A percentile compares a stretch with the other conserved stretches of the same genome.
These are phyloP conservation scores for Mormyrus hasselquistii DNA, from an alignment of 2,797 vertebrate species.

Conservation along the genomic window DNA sequence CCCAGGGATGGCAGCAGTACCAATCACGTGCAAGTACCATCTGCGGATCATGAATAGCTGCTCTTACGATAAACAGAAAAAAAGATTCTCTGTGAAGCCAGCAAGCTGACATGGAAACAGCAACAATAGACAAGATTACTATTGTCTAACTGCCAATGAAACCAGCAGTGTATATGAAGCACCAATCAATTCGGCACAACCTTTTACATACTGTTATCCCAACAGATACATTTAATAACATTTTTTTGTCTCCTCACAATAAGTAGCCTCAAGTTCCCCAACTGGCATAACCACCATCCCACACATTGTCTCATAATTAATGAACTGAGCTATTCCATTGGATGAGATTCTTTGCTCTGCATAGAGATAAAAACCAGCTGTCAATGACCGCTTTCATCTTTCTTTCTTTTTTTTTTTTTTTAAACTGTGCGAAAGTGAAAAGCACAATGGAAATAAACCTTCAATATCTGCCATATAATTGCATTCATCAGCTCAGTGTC, in stretches of 20 bases:
- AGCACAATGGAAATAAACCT: neutral
- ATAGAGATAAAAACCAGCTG: neutral
- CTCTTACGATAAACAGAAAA: neutral
- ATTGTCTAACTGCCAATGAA: neutral
- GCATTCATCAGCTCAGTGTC: neutral
- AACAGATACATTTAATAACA: neutral
- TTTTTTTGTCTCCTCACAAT: neutral
- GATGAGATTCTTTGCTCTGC: neutral
- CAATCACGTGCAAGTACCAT: neutral
- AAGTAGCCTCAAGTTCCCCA: neutral
- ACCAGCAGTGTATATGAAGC: neutral
- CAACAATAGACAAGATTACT: neutral
- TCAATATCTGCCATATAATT: neutral
- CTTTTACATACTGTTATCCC: neutral
- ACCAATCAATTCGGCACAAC: neutral
- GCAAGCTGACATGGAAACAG: neutral
- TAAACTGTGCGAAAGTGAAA: neutral
- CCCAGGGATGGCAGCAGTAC: neutral
- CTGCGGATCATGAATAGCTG: neutral
- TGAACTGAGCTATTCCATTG: slow-evolving; percentile 2
- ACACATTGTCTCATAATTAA: neutral
- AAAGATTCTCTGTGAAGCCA: neutral
- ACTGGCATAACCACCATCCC: neutral
- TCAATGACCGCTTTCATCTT: neutral
- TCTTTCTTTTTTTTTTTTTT: neutral